Evolutionary conservation across 2,888 invertebrate genomes (phyloP), one percentile per base, ranked within the genome.

Genomic region (Synanthedon vespiformis): DNA sequence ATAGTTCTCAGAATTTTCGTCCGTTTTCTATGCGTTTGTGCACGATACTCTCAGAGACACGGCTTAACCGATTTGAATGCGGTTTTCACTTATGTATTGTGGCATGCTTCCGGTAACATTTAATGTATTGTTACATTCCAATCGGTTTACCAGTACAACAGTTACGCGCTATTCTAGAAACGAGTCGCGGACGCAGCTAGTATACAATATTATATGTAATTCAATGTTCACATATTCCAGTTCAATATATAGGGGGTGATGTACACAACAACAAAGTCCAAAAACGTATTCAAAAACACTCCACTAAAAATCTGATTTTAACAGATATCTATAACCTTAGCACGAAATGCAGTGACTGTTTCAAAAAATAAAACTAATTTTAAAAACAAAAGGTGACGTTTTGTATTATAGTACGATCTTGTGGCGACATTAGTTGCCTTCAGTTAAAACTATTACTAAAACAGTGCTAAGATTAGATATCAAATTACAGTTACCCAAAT

Each of bases 381-480:
- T 13, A 5, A 18, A 22, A 44, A 13, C 13, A 44, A 16, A 44
- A 44, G 13, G 13, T 44, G 44, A 44, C 14, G 13, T 13, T 44
- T 13, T 44, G 34, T 10, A 27, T 27, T 5, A n/a, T n/a, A 27
- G 27, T 6, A 34, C 10, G 34, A 34, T 34, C 34, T 2, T 34
- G 34, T 44, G 44, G 44, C 44, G 14, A 44, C 44, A 44, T n/a
- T 44, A 12, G 44, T 44, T 12, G 44, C 22, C 48, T 16, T 48
- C 8, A 48, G 11, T 48, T 48, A 48, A n/a, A 12, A 48, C 16
- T 18, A 22, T 48, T 48, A 48, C 16, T 48, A 18, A 48, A 18
- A 58, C 44, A 64, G 74, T 77, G 79, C 81, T 79, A 80, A 80
- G 77, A 74, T 67, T 69, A 73, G 71, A 80, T 73, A 74, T 67